These are phyloP conservation scores for Ariopsis seemanni DNA, from an alignment of 2,113 vertebrate genomes.

Conservation along the genomic window DNA sequence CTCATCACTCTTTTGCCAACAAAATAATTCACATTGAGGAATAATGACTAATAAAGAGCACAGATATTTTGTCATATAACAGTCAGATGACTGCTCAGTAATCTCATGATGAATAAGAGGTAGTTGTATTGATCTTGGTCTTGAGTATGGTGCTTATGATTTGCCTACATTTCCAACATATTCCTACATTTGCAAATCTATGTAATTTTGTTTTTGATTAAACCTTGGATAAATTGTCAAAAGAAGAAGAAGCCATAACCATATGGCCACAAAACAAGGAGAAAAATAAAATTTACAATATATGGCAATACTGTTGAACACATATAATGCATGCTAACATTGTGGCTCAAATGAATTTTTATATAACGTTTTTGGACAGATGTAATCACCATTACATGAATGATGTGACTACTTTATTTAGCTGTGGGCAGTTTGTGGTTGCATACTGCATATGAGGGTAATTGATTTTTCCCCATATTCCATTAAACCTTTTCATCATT, in stretches of 20 bases:
- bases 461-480: constrained; percentile 18
- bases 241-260: background rate
- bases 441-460: constrained; percentile 6
- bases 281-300: too few species aligned
- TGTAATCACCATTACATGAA: background rate
- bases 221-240: background rate
- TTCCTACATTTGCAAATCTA: background rate
- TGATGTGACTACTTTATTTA: constrained; percentile 14
- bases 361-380: constrained; percentile 16
- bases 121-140: background rate
- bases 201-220: background rate
- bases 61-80: background rate
- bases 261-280: background rate
- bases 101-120: background rate
- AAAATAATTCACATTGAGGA: background rate
- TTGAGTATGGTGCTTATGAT: background rate
- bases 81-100: background rate
- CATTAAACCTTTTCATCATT: constrained; percentile 33
- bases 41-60: background rate
- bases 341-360: background rate
- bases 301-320: background rate
- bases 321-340: background rate
- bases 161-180: background rate
- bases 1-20: background rate
- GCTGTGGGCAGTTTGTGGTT: constrained; percentile 1